Base-by-base conservation (phyloP, 2,888 invertebrate genomes). In the Seira ritae region DNA sequence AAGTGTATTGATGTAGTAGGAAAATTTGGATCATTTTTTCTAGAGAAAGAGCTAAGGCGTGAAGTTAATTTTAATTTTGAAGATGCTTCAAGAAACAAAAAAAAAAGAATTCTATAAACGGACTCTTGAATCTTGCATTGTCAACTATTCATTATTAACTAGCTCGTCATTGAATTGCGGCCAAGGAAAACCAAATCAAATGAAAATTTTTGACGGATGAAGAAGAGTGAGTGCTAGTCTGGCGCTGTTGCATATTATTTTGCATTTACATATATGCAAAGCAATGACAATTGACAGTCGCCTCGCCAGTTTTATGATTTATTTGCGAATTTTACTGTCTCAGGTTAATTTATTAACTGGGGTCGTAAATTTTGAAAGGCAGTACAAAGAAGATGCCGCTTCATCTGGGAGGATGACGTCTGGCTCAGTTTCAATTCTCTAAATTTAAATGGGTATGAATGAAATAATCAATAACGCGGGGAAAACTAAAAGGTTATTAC, bases 241-340 rank as follows among this genome's bases (percentile, higher is more conserved):
- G n/a, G n/a, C n/a, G n/a, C n/a, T 66, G 8, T 66, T 22, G 8
- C 60, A 60, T 60, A 4, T 60, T 60, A 19, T 8, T 66, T 66
- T 66, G 66, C 20, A 12, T 20, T 66, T 20, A 10, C 66, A 10
- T 15, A 6, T 20, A 66, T 66, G 20, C 8, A 66, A 66, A 4
- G 66, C 20, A n/a, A n/a, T n/a, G 20, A 20, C 8, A 12, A 66
- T 66, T 66, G 66, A 66, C 66, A 22, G 66, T 66, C 20, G 66
- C 22, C 42, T 42, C n/a, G 10, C 66, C n/a, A n/a, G n/a, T n/a
- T 66, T 60, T 66, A 66, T 66, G 66, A 66, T 66, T 66, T 66
- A 66, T 66, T 20, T 66, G 8, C 22, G 8, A 66, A 66, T 20
- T 66, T 22, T 22, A 66, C 10, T 66, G 66, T 66, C 66, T 66